phyloP scores from a whole-genome alignment of 2,113 vertebrate genomes.

The Psophia crepitans region DNA sequence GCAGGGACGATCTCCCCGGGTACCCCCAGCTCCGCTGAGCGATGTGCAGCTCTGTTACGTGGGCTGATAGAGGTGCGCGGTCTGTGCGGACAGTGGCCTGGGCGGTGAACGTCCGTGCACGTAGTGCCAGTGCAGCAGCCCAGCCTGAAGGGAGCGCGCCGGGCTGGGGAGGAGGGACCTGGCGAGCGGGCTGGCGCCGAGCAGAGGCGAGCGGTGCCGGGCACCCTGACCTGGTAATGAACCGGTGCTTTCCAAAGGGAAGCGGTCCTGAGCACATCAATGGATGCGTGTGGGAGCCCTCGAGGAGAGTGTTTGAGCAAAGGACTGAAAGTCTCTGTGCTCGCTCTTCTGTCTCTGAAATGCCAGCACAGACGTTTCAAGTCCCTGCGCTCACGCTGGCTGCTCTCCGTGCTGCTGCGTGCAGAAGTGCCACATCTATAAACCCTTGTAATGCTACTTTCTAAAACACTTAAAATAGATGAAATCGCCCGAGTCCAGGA shows the following conservation, averaged over 20 bases:
- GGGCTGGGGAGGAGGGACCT: not conserved
- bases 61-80: not conserved
- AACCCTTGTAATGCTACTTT: no score
- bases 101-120: not conserved
- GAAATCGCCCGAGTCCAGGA: not conserved
- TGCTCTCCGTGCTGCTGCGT: not conserved
- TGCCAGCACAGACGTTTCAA: not conserved
- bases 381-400: not conserved
- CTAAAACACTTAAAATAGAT: not conserved
- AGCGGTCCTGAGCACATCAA: not conserved
- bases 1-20: not conserved
- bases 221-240: not conserved
- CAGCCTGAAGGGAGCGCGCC: not conserved
- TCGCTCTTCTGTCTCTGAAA: not conserved
- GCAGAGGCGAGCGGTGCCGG: not conserved
- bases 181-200: not conserved
- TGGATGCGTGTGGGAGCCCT: not conserved
- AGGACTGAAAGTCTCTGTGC: not conserved
- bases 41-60: not conserved
- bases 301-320: not conserved
- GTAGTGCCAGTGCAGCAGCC: not conserved
- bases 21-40: not conserved
- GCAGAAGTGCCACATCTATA: fast-evolving
- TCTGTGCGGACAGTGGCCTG: not conserved
- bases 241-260: not conserved